phyloP scores from a whole-genome alignment of 2,888 invertebrate species.

The Eupeodes luniger region DNA sequence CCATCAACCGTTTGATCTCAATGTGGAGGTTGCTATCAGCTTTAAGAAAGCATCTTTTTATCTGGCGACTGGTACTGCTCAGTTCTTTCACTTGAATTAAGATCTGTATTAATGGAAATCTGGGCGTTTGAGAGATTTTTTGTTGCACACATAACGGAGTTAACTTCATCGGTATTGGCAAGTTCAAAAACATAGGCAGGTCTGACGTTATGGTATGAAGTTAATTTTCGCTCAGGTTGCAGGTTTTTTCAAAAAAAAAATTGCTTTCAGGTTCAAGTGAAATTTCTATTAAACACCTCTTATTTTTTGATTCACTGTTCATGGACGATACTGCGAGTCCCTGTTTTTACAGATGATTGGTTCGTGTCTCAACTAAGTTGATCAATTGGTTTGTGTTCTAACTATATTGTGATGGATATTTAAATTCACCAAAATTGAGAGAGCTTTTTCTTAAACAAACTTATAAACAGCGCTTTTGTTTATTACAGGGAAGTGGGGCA shows the following conservation, averaged over 20 bases:
- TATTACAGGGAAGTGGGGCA: too few relatives aligned
- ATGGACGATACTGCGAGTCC: not conserved
- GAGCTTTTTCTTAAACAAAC: not conserved
- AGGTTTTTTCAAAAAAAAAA: not conserved
- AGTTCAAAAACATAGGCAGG: not conserved
- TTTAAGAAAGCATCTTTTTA: too few relatives aligned
- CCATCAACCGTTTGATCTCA: constrained; percentile 3
- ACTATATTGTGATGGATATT: not conserved
- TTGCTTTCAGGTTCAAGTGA: not conserved
- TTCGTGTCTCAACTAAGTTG: too few relatives aligned
- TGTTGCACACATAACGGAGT: too few relatives aligned
- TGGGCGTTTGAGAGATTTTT: not conserved
- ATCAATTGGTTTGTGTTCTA: not conserved
- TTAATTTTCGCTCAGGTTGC: not conserved
- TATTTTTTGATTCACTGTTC: not conserved
- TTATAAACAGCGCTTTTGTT: not conserved
- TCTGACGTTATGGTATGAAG: not conserved
- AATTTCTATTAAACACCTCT: not conserved
- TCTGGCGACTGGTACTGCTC: constrained; percentile 1
- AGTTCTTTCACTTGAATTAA: not conserved
- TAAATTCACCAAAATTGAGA: not conserved
- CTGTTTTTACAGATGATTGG: constrained; percentile 41
- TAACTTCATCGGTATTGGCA: not conserved
- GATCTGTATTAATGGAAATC: constrained; percentile 6
- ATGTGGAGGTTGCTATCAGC: not conserved